These are phyloP conservation scores for Corynorhinus townsendii DNA, from an alignment of 2,113 vertebrate species.

Conservation along the genomic window DNA sequence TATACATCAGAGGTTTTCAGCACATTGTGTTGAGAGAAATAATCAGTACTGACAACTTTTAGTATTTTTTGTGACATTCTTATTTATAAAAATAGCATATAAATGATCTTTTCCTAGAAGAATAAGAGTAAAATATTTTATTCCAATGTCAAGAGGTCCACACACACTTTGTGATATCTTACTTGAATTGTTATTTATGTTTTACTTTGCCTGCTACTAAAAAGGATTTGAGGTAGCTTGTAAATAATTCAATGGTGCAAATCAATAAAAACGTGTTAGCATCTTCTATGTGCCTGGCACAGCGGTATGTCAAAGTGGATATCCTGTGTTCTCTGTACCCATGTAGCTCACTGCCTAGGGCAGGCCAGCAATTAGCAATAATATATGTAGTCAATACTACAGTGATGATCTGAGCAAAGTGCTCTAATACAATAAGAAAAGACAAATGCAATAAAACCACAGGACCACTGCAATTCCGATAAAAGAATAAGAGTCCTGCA, in stretches of 20 bases:
- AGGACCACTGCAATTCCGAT: background rate
- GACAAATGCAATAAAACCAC: background rate
- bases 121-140: background rate
- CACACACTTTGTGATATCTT: background rate
- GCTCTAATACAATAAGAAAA: background rate
- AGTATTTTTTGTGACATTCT: background rate
- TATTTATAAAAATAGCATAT: background rate
- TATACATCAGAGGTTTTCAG: background rate
- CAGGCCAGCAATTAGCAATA: background rate
- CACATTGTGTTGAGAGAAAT: background rate
- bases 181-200: background rate
- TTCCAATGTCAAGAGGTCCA: background rate
- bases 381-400: background rate
- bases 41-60: background rate
- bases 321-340: background rate
- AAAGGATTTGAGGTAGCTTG: background rate
- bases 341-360: background rate
- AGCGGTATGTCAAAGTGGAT: background rate
- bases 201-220: background rate
- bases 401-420: background rate
- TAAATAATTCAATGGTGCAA: background rate
- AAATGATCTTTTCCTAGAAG: background rate
- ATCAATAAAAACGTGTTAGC: background rate
- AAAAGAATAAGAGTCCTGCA: background rate
- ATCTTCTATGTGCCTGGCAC: background rate